phyloP scores from a whole-genome alignment of 1,140 invertebrate genomes.

The Fopius arisanus region DNA sequence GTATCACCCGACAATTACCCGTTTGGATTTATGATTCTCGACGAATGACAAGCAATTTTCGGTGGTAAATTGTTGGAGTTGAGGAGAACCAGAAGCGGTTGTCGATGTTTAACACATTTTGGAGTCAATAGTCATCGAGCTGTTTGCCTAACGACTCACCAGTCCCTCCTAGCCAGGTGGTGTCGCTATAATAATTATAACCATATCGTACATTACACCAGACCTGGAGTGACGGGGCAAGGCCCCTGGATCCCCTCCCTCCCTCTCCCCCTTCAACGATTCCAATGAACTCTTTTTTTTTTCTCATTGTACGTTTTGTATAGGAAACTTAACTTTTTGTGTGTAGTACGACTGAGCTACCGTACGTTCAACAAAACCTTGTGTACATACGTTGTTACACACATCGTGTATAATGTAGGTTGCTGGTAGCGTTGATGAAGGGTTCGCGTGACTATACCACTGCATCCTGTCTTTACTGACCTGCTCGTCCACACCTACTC shows the following conservation, averaged over 20 bases:
- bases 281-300: background rate
- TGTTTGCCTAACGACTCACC: conserved; percentile 57
- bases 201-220: conserved; percentile 38
- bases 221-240: conserved; percentile 19
- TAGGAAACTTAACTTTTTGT: background rate
- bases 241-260: no score
- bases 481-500: conserved; percentile 56
- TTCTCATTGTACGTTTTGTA: background rate
- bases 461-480: conserved; percentile 59
- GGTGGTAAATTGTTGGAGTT: background rate
- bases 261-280: background rate
- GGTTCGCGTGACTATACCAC: conserved; percentile 61
- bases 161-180: conserved; percentile 49
- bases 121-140: conserved; percentile 19
- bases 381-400: conserved; percentile 35
- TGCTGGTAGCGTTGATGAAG: conserved; percentile 59
- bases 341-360: background rate
- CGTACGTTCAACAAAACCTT: conserved; percentile 3
- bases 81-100: conserved; percentile 21
- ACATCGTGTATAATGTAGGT: conserved; percentile 53
- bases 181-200: conserved; percentile 53
- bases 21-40: background rate
- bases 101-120: conserved; percentile 15
- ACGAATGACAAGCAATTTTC: background rate
- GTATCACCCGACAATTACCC: conserved; percentile 14